These are phyloP conservation scores for Octopus bimaculoides DNA, from an alignment of 1,140 invertebrate genomes.

Conservation along the genomic window DNA sequence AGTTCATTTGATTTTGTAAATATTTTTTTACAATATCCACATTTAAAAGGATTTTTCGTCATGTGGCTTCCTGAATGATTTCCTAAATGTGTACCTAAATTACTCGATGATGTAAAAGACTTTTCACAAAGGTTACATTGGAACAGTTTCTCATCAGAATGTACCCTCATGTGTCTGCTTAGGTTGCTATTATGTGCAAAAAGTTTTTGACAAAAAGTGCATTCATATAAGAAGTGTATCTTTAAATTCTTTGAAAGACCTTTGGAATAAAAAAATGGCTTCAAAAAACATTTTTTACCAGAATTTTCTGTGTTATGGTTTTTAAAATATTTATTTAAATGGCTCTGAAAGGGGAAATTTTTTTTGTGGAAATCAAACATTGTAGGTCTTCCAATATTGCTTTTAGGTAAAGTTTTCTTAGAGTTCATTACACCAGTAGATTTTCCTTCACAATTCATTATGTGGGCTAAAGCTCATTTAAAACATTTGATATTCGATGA, in stretches of 20 bases:
- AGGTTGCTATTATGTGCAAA: conserved; percentile 57
- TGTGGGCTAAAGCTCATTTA: too few species aligned
- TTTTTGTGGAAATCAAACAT: too few species aligned
- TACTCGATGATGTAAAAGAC: conserved; percentile 39
- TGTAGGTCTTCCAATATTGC: too few species aligned
- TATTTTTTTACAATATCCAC: background rate
- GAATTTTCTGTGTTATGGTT: too few species aligned
- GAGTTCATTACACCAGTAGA: too few species aligned
- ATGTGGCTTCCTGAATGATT: background rate
- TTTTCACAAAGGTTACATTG: conserved; percentile 52
- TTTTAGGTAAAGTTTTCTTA: too few species aligned
- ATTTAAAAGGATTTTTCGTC: background rate
- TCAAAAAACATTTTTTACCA: background rate
- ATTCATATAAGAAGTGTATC: conserved; percentile 18
- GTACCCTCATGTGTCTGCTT: conserved; percentile 51
- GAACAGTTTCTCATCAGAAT: conserved; percentile 57
- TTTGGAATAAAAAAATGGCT: background rate
- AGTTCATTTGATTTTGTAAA: conserved; percentile 4
- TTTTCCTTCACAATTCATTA: too few species aligned
- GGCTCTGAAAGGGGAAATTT: too few species aligned
- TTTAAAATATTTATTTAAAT: too few species aligned
- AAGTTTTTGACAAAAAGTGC: conserved; percentile 46
- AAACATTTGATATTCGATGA: too few species aligned
- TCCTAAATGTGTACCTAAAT: background rate
- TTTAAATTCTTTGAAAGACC: background rate